These are phyloP conservation scores for Calvadosia cruxmelitensis DNA, from an alignment of 30 jellyfish, hydroid and myxozoan genomes.

Conservation along the genomic window DNA sequence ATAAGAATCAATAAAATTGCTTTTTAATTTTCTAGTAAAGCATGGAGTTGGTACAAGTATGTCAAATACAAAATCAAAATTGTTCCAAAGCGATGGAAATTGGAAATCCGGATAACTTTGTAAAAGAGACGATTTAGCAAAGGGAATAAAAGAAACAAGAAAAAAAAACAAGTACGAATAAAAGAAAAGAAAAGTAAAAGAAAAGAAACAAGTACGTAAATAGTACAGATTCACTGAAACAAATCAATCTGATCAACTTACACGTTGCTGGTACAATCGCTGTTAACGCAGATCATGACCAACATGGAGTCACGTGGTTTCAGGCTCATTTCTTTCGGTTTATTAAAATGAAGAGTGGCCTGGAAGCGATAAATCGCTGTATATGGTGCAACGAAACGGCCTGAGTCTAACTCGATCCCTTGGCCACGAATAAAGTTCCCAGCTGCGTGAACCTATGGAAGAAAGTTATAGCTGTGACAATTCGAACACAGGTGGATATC, in stretches of 20 bases:
- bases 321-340: constrained; percentile 51
- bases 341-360: constrained; percentile 33
- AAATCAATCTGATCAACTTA: constrained; percentile 10
- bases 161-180: not conserved
- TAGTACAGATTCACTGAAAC: too few relatives aligned
- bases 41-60: too few relatives aligned
- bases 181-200: not conserved
- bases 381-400: constrained; percentile 63
- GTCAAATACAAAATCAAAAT: too few relatives aligned
- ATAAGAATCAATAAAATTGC: too few relatives aligned
- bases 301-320: constrained; percentile 50
- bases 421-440: constrained; percentile 73
- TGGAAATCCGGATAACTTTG: too few relatives aligned
- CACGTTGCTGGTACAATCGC: constrained; percentile 67
- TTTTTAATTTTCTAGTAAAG: too few relatives aligned
- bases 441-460: constrained; percentile 36
- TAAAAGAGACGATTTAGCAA: too few relatives aligned
- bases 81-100: too few relatives aligned
- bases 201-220: not conserved
- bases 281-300: constrained; percentile 53
- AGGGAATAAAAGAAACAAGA: too few relatives aligned
- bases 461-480: too few relatives aligned
- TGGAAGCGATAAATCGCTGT: constrained; percentile 77
- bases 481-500: too few relatives aligned
- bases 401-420: constrained; percentile 45